phyloP scores from a whole-genome alignment of 2,113 vertebrate genomes.

The Labrus mixtus region DNA sequence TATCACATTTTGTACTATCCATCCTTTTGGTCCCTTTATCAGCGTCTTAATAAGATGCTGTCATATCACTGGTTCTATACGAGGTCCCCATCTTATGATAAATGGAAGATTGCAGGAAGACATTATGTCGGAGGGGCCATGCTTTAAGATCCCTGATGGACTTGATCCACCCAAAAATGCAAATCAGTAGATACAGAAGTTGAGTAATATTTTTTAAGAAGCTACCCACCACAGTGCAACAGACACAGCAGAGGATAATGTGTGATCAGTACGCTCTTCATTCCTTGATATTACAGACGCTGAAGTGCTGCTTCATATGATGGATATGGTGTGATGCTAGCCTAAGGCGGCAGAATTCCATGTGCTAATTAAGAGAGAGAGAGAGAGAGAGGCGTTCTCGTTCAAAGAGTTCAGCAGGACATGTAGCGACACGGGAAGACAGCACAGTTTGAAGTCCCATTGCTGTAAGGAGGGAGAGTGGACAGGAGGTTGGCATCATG shows the following conservation, averaged over 20 bases:
- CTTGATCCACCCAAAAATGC: slow-evolving; percentile 21
- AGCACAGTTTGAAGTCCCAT: slow-evolving; percentile 45
- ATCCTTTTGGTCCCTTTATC: slow-evolving; percentile 41
- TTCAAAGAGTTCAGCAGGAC: slow-evolving; percentile 41
- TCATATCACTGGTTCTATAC: neutral
- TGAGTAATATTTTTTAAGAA: neutral
- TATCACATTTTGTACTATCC: neutral
- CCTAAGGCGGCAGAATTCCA: slow-evolving; percentile 42
- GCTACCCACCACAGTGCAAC: slow-evolving; percentile 18
- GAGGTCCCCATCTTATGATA: neutral
- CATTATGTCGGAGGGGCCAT: neutral
- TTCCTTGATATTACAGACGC: slow-evolving; percentile 21
- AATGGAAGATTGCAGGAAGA: neutral
- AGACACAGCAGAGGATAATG: slow-evolving; percentile 2
- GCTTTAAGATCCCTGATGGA: slow-evolving; percentile 12
- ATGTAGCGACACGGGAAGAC: slow-evolving; percentile 25
- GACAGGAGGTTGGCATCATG: neutral
- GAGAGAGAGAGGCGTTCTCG: slow-evolving; percentile 1
- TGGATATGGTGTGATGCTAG: slow-evolving; percentile 13
- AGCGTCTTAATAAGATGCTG: neutral
- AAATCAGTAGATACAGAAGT: slow-evolving; percentile 13
- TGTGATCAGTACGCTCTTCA: neutral
- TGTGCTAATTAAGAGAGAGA: slow-evolving; percentile 16
- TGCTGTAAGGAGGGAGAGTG: neutral
- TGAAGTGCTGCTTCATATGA: slow-evolving; percentile 25